Evolutionary conservation across 2,113 vertebrate species (phyloP), one percentile per base, ranked within the genome.

Genomic region (Alaudala cheleensis): DNA sequence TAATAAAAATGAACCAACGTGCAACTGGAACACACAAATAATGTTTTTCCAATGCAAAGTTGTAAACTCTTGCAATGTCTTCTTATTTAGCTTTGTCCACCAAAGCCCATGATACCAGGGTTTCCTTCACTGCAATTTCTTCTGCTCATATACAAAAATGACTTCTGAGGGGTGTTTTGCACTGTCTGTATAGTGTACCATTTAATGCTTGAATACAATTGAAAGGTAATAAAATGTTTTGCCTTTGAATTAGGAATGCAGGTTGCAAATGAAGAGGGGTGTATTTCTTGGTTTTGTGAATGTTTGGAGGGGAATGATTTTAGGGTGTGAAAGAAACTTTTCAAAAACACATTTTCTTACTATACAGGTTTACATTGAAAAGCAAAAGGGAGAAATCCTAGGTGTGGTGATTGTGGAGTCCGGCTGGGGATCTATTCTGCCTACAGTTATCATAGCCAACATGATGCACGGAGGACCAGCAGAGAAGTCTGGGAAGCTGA

Each of bases 401-500:
- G 99, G 99, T 6, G 97, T 99, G 71, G 99, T 99, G 79, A 99
- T 99, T 45, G 99, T 99, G 81, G 99, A 99, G 94, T 99, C 99
- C 22, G 99, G 99, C 76, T 99, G 99, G 99, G 99, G 99, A 53
- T 99, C 99, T 96, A 99, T 99, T 98, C 96, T 99, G 53, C 99
- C 99, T 24, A 99, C 99, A 1, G 99, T 99, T 95, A 99, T 99
- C 92, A 99, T 99, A 71, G 99, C 99, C 89, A 99, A 99, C 97
- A 99, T 99, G 99, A 99, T 99, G 99, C 99, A 99, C 16, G 99
- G 98, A 70, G 99, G 99, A 62, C 99, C 99, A 0, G 99, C 99
- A 3, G 99, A 99, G 96, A 99, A 99, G 77, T 99, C 99, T 8
- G 99, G 99, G 23, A 98, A 98, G 73, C 97, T 99, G 78, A 99